phyloP scores from a whole-genome alignment of 2,888 invertebrate species.

The Chaetogeoica ovagalla region DNA sequence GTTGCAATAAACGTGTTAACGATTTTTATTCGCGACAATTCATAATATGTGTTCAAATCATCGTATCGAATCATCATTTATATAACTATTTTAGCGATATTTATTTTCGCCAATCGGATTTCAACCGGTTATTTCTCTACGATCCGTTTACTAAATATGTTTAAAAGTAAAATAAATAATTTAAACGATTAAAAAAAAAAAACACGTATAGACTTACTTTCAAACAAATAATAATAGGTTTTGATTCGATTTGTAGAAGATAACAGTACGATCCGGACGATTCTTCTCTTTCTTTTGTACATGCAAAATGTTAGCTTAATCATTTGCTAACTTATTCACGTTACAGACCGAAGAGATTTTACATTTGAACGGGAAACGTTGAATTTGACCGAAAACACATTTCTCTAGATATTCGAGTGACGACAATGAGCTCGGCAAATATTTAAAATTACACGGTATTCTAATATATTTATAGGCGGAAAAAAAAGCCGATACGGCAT shows the following conservation, averaged over 20 bases:
- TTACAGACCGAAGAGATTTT: not conserved
- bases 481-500: conserved; percentile 29
- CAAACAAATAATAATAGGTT: not conserved
- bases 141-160: not conserved
- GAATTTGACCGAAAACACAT: not conserved
- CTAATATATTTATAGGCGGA: not conserved
- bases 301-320: not conserved
- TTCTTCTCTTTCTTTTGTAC: too few relatives aligned
- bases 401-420: conserved; percentile 10
- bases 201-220: not conserved
- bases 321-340: not conserved
- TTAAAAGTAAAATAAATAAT: not conserved
- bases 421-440: conserved; percentile 19
- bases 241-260: too few relatives aligned
- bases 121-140: too few relatives aligned
- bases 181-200: too few relatives aligned
- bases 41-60: too few relatives aligned
- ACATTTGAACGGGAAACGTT: not conserved
- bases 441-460: not conserved
- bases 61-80: too few relatives aligned
- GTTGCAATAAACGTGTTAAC: too few relatives aligned
- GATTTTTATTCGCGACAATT: too few relatives aligned
- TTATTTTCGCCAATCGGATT: too few relatives aligned
- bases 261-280: not conserved
- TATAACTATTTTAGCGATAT: too few relatives aligned